These are phyloP conservation scores for Tadarida brasiliensis DNA, from an alignment of 2,797 vertebrate genomes.

Conservation along the genomic window DNA sequence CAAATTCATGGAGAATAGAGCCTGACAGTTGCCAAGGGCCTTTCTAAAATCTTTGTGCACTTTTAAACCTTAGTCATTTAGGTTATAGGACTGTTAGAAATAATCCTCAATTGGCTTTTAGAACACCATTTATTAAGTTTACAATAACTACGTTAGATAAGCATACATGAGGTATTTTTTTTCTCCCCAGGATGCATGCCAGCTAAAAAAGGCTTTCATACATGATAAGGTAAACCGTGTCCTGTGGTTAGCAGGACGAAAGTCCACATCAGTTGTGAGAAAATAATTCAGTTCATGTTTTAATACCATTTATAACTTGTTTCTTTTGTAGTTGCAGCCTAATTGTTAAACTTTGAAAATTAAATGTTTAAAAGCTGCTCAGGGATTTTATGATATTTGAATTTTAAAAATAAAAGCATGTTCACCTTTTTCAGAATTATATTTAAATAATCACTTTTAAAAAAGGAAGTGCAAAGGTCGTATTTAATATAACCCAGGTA, in stretches of 20 bases:
- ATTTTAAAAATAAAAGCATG: conserved; percentile 28
- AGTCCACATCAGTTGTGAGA: neutral
- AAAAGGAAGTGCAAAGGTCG: neutral
- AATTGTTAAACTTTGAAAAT: conserved; percentile 49
- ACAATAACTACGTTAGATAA: conserved; percentile 36
- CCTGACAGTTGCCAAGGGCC: neutral
- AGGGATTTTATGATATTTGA: conserved; percentile 45
- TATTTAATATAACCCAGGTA: neutral
- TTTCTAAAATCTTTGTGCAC: neutral
- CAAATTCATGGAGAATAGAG: neutral
- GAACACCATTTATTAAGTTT: conserved; percentile 27
- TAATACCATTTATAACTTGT: conserved; percentile 58
- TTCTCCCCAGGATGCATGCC: neutral
- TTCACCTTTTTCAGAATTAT: neutral
- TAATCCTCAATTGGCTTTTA: neutral
- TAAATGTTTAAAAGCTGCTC: conserved; percentile 58
- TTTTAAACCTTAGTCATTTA: conserved; percentile 53
- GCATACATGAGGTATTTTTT: neutral
- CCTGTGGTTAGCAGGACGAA: neutral
- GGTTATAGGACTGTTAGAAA: neutral
- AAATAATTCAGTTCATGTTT: conserved; percentile 25
- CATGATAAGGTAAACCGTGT: neutral
- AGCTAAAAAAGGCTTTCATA: neutral
- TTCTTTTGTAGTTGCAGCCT: conserved; percentile 35
- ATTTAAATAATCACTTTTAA: conserved; percentile 29